Conservation (phyloP, 2,888 invertebrate species). For the Dicyrtoma fusca region DNA sequence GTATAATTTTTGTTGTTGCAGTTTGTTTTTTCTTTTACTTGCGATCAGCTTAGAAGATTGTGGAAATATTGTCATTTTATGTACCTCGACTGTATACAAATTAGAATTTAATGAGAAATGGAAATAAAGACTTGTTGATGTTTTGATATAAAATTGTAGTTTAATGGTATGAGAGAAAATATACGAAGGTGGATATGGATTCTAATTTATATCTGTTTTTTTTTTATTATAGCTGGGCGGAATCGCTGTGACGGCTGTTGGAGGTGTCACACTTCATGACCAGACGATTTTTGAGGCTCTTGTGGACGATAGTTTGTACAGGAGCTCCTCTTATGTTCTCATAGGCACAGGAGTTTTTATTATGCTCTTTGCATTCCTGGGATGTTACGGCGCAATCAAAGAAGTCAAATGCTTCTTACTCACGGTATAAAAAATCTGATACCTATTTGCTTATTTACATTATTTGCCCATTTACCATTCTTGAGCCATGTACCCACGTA, state of each 20-base stretch:
- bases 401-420: constrained; percentile 92
- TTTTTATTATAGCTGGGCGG: constrained; percentile 72
- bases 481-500: too few species aligned
- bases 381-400: constrained; percentile 90
- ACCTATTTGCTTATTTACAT: too few species aligned
- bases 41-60: background rate
- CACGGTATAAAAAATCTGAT: constrained; percentile 76
- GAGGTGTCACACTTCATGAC: constrained; percentile 82
- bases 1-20: too few species aligned
- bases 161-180: too few species aligned
- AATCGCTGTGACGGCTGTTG: constrained; percentile 73
- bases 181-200: too few species aligned
- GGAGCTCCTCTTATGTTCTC: constrained; percentile 82
- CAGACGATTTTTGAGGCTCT: constrained; percentile 82
- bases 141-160: too few species aligned
- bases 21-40: background rate
- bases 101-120: background rate
- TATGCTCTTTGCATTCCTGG: constrained; percentile 82
- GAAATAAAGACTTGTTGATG: too few species aligned
- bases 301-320: constrained; percentile 83
- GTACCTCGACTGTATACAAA: background rate
- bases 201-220: background rate
- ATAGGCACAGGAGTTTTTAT: constrained; percentile 80
- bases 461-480: too few species aligned
- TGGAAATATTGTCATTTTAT: constrained; percentile 1